Conservation (phyloP, 2,113 vertebrate species). For the Etheostoma spectabile region DNA sequence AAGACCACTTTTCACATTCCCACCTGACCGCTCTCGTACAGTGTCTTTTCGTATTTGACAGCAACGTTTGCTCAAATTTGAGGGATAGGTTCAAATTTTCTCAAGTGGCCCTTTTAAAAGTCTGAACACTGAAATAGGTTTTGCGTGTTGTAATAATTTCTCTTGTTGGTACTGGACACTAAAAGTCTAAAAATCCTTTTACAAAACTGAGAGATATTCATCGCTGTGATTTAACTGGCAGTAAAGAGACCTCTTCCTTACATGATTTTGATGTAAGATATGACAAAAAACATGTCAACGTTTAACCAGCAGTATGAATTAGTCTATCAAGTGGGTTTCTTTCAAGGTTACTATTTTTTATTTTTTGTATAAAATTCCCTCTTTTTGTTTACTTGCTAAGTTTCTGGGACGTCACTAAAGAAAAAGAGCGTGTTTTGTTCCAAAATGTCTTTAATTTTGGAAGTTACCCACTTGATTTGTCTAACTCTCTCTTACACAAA, state of each 20-base stretch:
- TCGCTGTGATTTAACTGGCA: neutral
- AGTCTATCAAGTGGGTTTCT: neutral
- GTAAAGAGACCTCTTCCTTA: neutral
- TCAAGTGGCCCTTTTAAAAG: neutral
- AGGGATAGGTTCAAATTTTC: constrained; percentile 25
- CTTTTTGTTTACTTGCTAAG: neutral
- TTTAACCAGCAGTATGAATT: neutral
- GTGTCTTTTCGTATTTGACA: constrained; percentile 19
- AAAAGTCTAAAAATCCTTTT: neutral
- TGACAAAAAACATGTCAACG: neutral
- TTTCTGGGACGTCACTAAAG: neutral
- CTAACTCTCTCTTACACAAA: neutral
- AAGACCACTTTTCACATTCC: constrained; percentile 75
- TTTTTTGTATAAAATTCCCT: neutral
- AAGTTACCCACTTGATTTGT: neutral
- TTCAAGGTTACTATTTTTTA: neutral
- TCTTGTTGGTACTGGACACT: neutral
- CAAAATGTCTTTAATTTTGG: neutral
- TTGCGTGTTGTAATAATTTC: neutral
- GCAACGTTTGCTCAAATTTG: neutral
- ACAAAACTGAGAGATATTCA: neutral
- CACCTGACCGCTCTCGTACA: constrained; percentile 38
- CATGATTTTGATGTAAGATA: neutral
- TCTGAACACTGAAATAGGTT: neutral
- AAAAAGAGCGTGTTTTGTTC: neutral